phyloP scores from a whole-genome alignment of 2,113 vertebrate genomes.

The Nyctibius bracteatus region DNA sequence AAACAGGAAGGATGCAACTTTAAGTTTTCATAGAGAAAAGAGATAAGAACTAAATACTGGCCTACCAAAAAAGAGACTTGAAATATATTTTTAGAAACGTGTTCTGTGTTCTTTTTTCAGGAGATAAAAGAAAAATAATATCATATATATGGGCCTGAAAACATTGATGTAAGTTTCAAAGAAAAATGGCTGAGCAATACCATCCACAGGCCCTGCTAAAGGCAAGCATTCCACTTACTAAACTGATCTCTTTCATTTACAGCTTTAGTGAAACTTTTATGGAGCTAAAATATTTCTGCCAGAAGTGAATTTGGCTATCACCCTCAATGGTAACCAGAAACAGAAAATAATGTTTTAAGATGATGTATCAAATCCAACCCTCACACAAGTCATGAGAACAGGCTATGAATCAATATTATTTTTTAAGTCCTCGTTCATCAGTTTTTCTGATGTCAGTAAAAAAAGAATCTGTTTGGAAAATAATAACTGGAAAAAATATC shows the following conservation, averaged over 20 bases:
- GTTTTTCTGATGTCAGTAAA: background rate
- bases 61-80: background rate
- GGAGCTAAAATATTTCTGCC: background rate
- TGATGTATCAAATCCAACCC: background rate
- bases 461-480: background rate
- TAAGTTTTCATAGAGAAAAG: background rate
- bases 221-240: background rate
- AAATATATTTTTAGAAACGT: background rate
- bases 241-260: background rate
- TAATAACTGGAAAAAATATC: background rate
- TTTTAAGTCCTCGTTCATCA: background rate
- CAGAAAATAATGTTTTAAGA: background rate
- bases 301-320: background rate
- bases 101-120: background rate
- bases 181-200: background rate
- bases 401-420: background rate
- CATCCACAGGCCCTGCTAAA: background rate
- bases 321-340: background rate
- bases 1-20: background rate
- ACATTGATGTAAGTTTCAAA: background rate
- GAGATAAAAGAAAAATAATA: background rate
- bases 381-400: background rate
- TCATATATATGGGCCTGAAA: background rate
- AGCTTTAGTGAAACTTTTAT: background rate
- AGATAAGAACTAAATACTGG: background rate